Conservation (phyloP, 2,888 invertebrate species). For the Orchesella flavescens region DNA sequence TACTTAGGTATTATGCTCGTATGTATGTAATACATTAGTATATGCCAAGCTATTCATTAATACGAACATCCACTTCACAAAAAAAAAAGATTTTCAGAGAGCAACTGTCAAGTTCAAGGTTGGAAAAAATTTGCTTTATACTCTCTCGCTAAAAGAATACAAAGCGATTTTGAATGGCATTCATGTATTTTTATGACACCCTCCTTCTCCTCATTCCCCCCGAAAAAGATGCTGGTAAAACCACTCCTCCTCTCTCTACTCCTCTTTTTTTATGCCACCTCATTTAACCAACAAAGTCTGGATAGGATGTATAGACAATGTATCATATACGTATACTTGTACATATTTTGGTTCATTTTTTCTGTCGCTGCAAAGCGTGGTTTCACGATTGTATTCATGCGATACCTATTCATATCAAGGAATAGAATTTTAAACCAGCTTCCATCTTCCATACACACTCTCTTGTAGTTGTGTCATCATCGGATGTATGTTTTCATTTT, state of each 20-base stretch:
- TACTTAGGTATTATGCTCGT: too few relatives aligned
- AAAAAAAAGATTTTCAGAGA: neutral
- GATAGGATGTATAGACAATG: neutral
- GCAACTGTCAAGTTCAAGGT: constrained; percentile 40
- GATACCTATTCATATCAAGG: too few relatives aligned
- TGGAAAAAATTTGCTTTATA: constrained; percentile 2
- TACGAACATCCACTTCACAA: neutral
- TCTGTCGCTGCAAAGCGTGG: too few relatives aligned
- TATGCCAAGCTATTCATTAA: neutral
- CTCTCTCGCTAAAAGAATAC: neutral
- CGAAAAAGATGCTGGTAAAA: neutral
- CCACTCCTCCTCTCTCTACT: constrained; percentile 8
- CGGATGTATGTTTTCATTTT: too few relatives aligned
- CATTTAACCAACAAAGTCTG: neutral
- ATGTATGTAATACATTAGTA: neutral
- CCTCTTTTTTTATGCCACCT: neutral
- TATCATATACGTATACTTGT: too few relatives aligned
- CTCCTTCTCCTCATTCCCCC: neutral
- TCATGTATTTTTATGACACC: neutral
- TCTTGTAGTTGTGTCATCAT: too few relatives aligned
- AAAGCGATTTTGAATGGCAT: neutral
- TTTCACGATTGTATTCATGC: too few relatives aligned
- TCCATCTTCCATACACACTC: too few relatives aligned
- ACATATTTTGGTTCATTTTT: too few relatives aligned
- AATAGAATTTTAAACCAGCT: too few relatives aligned